Percentiles rank a stretch among this genome's conserved stretches.
Conservation (phyloP, 1,140 invertebrate species). For the Dreissena polymorpha region DNA sequence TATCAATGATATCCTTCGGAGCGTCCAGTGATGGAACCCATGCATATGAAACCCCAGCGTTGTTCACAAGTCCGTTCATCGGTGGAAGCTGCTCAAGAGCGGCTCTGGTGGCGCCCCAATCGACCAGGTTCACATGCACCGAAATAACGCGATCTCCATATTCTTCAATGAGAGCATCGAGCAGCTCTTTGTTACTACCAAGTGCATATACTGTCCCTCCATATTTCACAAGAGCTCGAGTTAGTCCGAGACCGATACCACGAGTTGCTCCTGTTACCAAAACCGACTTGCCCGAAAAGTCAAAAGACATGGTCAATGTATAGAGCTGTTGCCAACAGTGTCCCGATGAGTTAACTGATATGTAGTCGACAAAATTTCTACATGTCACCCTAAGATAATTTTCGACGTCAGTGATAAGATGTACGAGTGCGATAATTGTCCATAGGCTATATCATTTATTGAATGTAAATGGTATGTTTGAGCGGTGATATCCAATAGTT, state of each 20-base stretch:
- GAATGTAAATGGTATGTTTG: no score
- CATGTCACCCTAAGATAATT: no score
- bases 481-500: no score
- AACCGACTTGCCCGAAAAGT: constrained; percentile 6
- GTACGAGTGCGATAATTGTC: no score
- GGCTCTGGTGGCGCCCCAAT: constrained; percentile 88
- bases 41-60: constrained; percentile 85
- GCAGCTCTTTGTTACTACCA: neutral
- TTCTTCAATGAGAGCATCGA: constrained; percentile 1
- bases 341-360: no score
- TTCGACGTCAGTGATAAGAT: no score
- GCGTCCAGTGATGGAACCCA: constrained; percentile 84
- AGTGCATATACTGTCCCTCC: neutral
- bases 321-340: no score
- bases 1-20: constrained; percentile 86
- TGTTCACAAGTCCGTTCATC: constrained; percentile 91
- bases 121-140: constrained; percentile 84
- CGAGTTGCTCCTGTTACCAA: constrained; percentile 19
- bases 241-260: constrained; percentile 15
- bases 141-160: constrained; percentile 83
- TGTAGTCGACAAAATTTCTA: no score
- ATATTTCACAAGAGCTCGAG: neutral
- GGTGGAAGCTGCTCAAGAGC: constrained; percentile 81
- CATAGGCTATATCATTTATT: no score
- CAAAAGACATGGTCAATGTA: neutral